phyloP scores from a whole-genome alignment of 64 coral and sea anemone species.

The Orbicella faveolata region DNA sequence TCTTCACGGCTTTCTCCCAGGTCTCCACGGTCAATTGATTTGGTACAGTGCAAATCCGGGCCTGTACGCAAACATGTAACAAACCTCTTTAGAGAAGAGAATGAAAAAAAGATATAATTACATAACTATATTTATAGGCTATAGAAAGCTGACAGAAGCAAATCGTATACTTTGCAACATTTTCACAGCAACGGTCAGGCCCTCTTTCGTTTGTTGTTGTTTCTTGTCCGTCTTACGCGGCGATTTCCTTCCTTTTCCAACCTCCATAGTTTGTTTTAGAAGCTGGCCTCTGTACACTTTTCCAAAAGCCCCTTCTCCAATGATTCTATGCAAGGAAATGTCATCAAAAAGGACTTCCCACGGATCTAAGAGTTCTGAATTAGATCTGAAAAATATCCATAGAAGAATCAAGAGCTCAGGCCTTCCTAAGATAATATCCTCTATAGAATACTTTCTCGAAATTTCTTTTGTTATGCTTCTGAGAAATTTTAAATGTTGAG shows the following conservation, averaged over 20 bases:
- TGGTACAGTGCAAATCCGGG: too few relatives aligned
- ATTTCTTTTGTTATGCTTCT: too few relatives aligned
- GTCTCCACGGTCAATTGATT: too few relatives aligned
- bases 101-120: too few relatives aligned
- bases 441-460: too few relatives aligned
- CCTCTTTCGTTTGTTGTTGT: neutral
- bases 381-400: neutral
- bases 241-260: neutral
- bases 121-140: too few relatives aligned
- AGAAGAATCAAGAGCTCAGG: too few relatives aligned
- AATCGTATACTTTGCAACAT: conserved; percentile 3
- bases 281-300: neutral
- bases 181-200: neutral
- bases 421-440: neutral
- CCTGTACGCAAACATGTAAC: too few relatives aligned
- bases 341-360: conserved; percentile 3
- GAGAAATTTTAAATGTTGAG: too few relatives aligned
- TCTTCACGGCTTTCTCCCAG: too few relatives aligned
- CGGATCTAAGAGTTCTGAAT: neutral
- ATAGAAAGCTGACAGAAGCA: neutral
- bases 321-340: neutral
- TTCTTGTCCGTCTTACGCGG: neutral
- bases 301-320: conserved; percentile 20
- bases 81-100: too few relatives aligned
- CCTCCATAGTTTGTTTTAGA: neutral